These are phyloP conservation scores for Drosophila mojavensis DNA, from an alignment of 1,140 invertebrate genomes.

Conservation along the genomic window DNA sequence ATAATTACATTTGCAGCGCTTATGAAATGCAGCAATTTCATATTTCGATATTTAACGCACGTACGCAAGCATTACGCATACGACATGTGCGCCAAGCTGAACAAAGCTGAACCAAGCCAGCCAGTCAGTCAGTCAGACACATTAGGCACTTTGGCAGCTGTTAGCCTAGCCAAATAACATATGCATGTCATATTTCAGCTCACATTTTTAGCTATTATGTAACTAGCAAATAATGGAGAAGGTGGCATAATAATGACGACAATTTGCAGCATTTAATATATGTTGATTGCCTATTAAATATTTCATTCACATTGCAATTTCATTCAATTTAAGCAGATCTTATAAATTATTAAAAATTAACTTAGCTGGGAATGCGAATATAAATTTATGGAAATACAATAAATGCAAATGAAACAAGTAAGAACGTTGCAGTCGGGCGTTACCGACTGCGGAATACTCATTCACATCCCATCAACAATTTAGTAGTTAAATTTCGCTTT, in stretches of 20 bases:
- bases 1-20: constrained; percentile 65
- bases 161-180: constrained; percentile 7
- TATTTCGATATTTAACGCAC: constrained; percentile 64
- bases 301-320: too few relatives aligned
- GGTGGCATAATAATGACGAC: neutral
- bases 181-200: constrained; percentile 3
- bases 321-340: too few relatives aligned
- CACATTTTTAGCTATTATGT: constrained; percentile 10
- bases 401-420: too few relatives aligned
- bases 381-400: too few relatives aligned
- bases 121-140: neutral
- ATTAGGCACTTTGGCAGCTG: constrained; percentile 26
- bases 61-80: constrained; percentile 69
- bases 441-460: too few relatives aligned
- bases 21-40: constrained; percentile 66
- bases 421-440: too few relatives aligned
- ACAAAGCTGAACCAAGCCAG: too few relatives aligned
- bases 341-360: too few relatives aligned
- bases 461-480: too few relatives aligned
- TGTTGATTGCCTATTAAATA: too few relatives aligned
- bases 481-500: too few relatives aligned
- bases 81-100: constrained; percentile 35
- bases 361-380: too few relatives aligned
- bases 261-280: neutral
- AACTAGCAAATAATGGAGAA: neutral